Percentiles rank a stretch among this genome's conserved stretches.
phyloP scores from a whole-genome alignment of 2,797 vertebrate species.

The Sebastes dallii region DNA sequence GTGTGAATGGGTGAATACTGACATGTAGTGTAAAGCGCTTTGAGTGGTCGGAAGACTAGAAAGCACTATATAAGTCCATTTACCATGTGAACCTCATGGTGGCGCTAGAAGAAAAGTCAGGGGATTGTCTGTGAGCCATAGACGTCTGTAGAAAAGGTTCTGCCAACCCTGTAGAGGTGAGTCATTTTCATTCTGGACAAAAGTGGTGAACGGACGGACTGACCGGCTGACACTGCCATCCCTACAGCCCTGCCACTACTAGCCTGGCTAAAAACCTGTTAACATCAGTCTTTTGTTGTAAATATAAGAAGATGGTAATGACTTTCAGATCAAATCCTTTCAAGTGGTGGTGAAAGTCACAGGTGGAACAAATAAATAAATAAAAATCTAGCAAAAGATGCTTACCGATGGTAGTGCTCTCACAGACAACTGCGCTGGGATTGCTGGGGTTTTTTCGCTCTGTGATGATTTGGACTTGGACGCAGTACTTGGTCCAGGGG shows the following conservation, averaged over 20 bases:
- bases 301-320: neutral
- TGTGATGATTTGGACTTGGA: conserved; percentile 52
- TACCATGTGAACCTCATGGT: too few species aligned
- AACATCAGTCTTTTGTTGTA: neutral
- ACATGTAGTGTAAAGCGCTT: too few species aligned
- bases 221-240: neutral
- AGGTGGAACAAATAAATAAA: neutral
- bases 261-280: neutral
- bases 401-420: conserved; percentile 51
- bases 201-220: neutral
- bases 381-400: neutral
- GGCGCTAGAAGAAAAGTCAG: too few species aligned
- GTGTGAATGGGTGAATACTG: too few species aligned
- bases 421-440: conserved; percentile 57
- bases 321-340: neutral
- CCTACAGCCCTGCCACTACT: neutral
- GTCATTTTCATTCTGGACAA: neutral
- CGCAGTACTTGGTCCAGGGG: conserved; percentile 68
- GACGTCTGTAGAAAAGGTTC: neutral
- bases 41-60: too few species aligned
- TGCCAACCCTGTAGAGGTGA: neutral
- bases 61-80: too few species aligned
- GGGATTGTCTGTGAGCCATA: too few species aligned
- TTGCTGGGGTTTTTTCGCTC: neutral
- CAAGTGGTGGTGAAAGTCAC: neutral